Base-by-base conservation (phyloP, 64 coral and sea anemone genomes). In the Orbicella faveolata region DNA sequence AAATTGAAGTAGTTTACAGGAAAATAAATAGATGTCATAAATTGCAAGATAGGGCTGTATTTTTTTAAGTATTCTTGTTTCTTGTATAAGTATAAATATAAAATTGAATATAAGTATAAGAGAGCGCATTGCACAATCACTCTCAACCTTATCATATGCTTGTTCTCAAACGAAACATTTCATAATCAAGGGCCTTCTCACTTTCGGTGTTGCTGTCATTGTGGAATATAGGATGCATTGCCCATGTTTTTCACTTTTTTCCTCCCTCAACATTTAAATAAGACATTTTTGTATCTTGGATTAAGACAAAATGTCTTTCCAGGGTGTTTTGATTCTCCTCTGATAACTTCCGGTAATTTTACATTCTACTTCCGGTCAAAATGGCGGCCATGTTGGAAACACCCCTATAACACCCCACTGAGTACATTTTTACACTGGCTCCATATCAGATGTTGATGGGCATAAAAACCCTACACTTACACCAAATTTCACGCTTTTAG, bases 361-460 rank as follows among this genome's bases (percentile, higher is more conserved):
- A 67, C 26, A 87, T 87, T 64, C 54, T 57, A 57, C 55, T 82
- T 63, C 79, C 54, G 79, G 54, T 63, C 54, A 82, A 82, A 4
- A 63, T 82, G 54, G 79, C 79, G 79, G 79, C 79, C 79, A 82
- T 82, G 20, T 82, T 82, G 17, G 52, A 82, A 87, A 87, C 83
- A 52, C 68, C 83, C 64, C 53, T 87, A 74, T 73, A 87, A 30
- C 83, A 15, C 21, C 83, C 4, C 39, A 13, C 68, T 54, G 67
- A 87, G 37, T 30, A 73, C 5, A 87, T 87, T 87, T 87, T 87
- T 66, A 87, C 65, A 33, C 39, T 87, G 83, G 83, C 83, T 87
- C 83, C 84, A 87, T 87, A 87, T 87, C 68, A 87, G 83, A 74
- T 87, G 33, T 87, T 87, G 74, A 87, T 87, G 33, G 74, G 66